Base-by-base conservation (phyloP, 2,888 invertebrate species). In the Lepas anatifera region DNA sequence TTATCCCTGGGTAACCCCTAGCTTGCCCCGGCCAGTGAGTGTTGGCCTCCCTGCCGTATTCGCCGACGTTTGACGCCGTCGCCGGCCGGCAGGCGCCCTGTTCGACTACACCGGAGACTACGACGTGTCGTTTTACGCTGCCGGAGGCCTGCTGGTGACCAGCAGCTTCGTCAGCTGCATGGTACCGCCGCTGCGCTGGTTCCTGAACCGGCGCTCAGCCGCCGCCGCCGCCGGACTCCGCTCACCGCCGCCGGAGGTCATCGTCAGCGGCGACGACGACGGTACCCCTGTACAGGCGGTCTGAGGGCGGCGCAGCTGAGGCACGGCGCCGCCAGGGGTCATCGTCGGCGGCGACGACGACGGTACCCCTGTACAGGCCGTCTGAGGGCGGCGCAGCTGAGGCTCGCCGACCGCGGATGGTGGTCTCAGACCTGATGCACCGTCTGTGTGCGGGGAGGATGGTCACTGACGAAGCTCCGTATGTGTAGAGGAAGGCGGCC, bases 11-110 rank as follows among this genome's bases (percentile, higher is more conserved):
- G n/a, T n/a, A n/a, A n/a, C n/a, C n/a, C n/a, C n/a, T n/a, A n/a
- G n/a, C n/a, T n/a, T n/a, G n/a, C n/a, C n/a, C n/a, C n/a, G n/a
- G n/a, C n/a, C n/a, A n/a, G n/a, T n/a, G n/a, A n/a, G n/a, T n/a
- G n/a, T n/a, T n/a, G n/a, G n/a, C n/a, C n/a, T n/a, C n/a, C n/a
- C n/a, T n/a, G n/a, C n/a, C n/a, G n/a, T n/a, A n/a, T n/a, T n/a
- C n/a, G 11, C 84, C 98, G 71, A 98, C 98, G 58, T 97, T 98
- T 68, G 97, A 98, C 78, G 95, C 98, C 78, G 85, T 99, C 73
- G 96, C 97, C 75, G 97, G 99, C 46, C 48, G 32, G 58, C 91
- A 75, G 97, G 97, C 73, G 89, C 89, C 35, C 88, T 98, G 35
- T 95, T 90, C 78, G 96, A 97, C 80, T 85, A 88, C 2, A 95